phyloP scores from a whole-genome alignment of 2,888 invertebrate genomes.

The Drosophila prolongata region DNA sequence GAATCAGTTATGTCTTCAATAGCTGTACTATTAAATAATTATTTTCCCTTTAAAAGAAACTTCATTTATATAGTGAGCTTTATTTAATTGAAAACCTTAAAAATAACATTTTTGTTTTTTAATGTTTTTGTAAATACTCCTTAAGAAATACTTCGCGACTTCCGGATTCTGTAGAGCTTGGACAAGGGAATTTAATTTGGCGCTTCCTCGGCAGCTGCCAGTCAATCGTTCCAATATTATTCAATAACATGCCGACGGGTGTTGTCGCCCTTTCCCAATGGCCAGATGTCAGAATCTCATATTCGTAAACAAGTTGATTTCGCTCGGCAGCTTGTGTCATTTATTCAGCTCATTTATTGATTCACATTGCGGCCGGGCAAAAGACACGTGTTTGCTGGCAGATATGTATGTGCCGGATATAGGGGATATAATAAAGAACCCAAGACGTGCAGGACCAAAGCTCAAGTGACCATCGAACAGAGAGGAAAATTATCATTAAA shows the following conservation, averaged over 20 bases:
- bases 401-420: conserved; percentile 49
- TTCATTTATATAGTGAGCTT: too few species aligned
- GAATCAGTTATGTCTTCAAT: too few species aligned
- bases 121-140: too few species aligned
- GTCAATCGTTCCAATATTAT: conserved; percentile 54
- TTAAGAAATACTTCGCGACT: neutral
- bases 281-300: conserved; percentile 64
- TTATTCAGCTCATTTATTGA: conserved; percentile 71
- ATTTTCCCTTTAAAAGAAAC: too few species aligned
- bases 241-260: conserved; percentile 45
- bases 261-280: conserved; percentile 12
- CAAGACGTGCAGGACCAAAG: conserved; percentile 21
- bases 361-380: conserved; percentile 47
- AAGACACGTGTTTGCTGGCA: conserved; percentile 52
- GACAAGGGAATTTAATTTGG: conserved; percentile 13
- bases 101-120: too few species aligned
- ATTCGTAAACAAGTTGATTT: conserved; percentile 62
- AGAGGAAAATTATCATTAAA: neutral
- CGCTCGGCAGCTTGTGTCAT: conserved; percentile 60
- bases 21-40: too few species aligned
- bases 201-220: conserved; percentile 28
- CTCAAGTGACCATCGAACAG: neutral
- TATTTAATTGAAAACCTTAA: too few species aligned
- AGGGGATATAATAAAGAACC: conserved; percentile 21
- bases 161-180: neutral